Percentiles rank a stretch among this genome's conserved stretches.
These are phyloP conservation scores for Hyphantria cunea DNA, from an alignment of 1,140 invertebrate species.

Conservation along the genomic window DNA sequence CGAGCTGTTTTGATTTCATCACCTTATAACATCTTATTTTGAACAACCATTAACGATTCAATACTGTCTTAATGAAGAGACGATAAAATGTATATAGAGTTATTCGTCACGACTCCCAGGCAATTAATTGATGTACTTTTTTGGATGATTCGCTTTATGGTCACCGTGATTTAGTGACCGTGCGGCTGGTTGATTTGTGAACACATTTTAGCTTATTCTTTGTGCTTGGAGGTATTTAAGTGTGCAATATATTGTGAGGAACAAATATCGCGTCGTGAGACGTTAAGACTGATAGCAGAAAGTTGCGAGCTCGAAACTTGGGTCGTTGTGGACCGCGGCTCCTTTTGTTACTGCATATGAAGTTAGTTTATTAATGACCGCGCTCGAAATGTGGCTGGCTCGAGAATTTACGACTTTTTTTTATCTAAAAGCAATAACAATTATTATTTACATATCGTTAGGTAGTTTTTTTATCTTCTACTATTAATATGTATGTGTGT, in stretches of 20 bases:
- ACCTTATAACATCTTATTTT: slow-evolving; percentile 61
- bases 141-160: slow-evolving; percentile 62
- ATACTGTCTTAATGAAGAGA: slow-evolving; percentile 73
- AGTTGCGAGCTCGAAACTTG: slow-evolving; percentile 21
- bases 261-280: slow-evolving; percentile 67
- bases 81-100: slow-evolving; percentile 76
- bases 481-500: too few relatives aligned
- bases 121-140: slow-evolving; percentile 70
- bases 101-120: slow-evolving; percentile 59
- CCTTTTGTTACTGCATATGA: slow-evolving; percentile 25
- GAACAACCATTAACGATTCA: slow-evolving; percentile 75
- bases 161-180: slow-evolving; percentile 64
- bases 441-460: too few relatives aligned
- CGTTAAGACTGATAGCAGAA: slow-evolving; percentile 57
- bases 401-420: background rate
- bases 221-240: slow-evolving; percentile 59
- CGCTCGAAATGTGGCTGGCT: background rate
- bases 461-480: too few relatives aligned
- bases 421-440: background rate
- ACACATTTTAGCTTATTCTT: slow-evolving; percentile 58
- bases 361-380: slow-evolving; percentile 25
- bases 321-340: slow-evolving; percentile 10
- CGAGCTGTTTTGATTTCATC: slow-evolving; percentile 67
- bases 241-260: slow-evolving; percentile 67
- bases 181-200: slow-evolving; percentile 63